phyloP scores from a whole-genome alignment of 2,113 vertebrate species.

The Lates calcarifer region DNA sequence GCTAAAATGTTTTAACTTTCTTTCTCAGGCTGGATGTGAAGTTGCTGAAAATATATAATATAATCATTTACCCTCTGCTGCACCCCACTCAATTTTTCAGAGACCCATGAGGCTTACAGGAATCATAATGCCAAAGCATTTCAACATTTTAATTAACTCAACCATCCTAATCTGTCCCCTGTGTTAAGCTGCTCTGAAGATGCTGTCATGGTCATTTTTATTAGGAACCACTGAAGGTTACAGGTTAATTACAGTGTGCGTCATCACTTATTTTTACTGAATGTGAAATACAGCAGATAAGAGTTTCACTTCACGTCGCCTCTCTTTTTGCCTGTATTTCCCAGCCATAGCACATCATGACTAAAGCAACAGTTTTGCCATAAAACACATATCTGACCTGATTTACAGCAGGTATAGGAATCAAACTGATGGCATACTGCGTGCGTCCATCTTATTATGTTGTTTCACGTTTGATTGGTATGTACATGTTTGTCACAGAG shows the following conservation, averaged over 20 bases:
- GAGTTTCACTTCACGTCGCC: constrained; percentile 34
- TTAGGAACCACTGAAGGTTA: constrained; percentile 52
- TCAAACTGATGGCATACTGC: background rate
- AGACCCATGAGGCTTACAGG: constrained; percentile 29
- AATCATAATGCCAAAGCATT: constrained; percentile 26
- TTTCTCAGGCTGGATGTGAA: background rate
- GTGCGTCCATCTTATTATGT: background rate
- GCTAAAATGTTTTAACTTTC: background rate
- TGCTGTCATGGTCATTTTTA: constrained; percentile 18
- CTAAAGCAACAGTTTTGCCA: constrained; percentile 35
- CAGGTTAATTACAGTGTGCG: constrained; percentile 68
- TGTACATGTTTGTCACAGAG: background rate
- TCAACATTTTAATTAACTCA: constrained; percentile 74
- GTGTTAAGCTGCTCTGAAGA: constrained; percentile 54
- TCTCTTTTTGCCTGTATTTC: constrained; percentile 12
- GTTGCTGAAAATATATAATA: background rate
- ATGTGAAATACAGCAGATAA: constrained; percentile 41
- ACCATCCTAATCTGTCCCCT: constrained; percentile 55
- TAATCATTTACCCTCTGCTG: constrained; percentile 12
- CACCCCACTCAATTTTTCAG: background rate
- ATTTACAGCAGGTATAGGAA: constrained; percentile 7
- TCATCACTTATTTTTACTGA: constrained; percentile 8
- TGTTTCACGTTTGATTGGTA: background rate
- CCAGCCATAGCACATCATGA: constrained; percentile 40
- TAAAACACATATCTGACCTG: background rate